A percentile compares a stretch with the other conserved stretches of the same genome.
phyloP scores from a whole-genome alignment of 2,888 invertebrate species.

The Schizaphis graminum region DNA sequence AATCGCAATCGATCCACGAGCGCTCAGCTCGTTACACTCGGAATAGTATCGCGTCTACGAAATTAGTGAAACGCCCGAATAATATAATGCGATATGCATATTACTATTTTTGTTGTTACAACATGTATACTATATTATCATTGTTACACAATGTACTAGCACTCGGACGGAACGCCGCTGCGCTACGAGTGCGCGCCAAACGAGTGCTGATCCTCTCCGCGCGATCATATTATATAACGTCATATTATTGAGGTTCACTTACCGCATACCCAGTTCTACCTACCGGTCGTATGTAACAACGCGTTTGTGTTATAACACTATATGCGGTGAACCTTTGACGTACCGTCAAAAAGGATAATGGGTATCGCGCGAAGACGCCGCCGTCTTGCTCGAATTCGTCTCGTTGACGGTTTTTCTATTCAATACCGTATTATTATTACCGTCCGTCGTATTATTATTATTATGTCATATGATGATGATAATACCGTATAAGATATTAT shows the following conservation, averaged over 20 bases:
- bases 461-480: background rate
- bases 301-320: too few relatives aligned
- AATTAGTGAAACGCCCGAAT: background rate
- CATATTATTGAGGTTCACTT: too few relatives aligned
- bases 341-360: constrained; percentile 16
- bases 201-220: background rate
- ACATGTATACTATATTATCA: too few relatives aligned
- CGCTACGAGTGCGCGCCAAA: background rate
- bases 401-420: background rate
- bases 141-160: too few relatives aligned
- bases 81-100: background rate
- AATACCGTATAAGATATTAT: too few relatives aligned
- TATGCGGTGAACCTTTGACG: background rate
- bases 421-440: background rate
- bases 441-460: background rate
- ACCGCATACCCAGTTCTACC: background rate
- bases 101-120: background rate
- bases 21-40: constrained; percentile 2
- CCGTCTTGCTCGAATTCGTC: background rate
- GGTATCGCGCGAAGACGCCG: background rate
- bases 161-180: background rate
- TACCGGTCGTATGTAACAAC: too few relatives aligned
- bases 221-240: background rate
- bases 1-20: background rate
- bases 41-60: constrained; percentile 10